Evolutionary conservation across 2,797 vertebrate genomes (phyloP).

Genomic region (Sebastes vulpes): DNA sequence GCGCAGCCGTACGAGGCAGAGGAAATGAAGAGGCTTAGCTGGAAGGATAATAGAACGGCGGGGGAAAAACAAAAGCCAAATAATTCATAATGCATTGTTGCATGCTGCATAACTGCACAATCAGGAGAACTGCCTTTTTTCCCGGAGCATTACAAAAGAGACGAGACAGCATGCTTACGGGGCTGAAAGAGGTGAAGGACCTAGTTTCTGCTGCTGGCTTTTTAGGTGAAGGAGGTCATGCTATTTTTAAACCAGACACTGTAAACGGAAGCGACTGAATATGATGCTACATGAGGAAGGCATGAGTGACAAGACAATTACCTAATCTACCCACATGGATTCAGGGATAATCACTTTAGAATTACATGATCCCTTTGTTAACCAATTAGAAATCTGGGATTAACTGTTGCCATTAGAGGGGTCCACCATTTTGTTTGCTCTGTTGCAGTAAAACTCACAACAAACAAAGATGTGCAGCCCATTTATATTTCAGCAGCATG

Average conservation of each 20-base stretch:
- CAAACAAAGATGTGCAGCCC: constrained; percentile 43
- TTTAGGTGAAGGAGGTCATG: constrained; percentile 14
- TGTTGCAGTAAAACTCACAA: constrained; percentile 40
- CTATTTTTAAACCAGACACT: constrained; percentile 38
- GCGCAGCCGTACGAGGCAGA: constrained; percentile 36
- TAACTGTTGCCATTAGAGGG: constrained; percentile 4
- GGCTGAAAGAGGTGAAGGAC: constrained; percentile 39
- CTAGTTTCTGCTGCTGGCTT: constrained; percentile 37
- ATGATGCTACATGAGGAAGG: background rate
- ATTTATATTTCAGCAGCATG: constrained; percentile 67
- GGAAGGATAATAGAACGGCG: constrained; percentile 56
- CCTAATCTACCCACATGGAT: background rate
- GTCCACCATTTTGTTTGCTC: constrained; percentile 46
- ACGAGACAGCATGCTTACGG: constrained; percentile 30
- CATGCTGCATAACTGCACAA: constrained; percentile 64
- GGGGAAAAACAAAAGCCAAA: constrained; percentile 66
- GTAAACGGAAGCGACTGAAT: background rate
- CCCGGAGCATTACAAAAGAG: constrained; percentile 42
- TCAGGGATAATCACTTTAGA: constrained; percentile 6
- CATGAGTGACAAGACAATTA: background rate
- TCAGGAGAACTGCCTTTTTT: constrained; percentile 45
- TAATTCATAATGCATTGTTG: constrained; percentile 65
- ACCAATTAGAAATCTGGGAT: constrained; percentile 1
- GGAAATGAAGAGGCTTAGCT: constrained; percentile 73
- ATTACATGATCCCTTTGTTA: constrained; percentile 9